Percentiles rank a stretch among this genome's conserved stretches.
phyloP scores from a whole-genome alignment of 2,888 invertebrate genomes.

The Troides aeacus region DNA sequence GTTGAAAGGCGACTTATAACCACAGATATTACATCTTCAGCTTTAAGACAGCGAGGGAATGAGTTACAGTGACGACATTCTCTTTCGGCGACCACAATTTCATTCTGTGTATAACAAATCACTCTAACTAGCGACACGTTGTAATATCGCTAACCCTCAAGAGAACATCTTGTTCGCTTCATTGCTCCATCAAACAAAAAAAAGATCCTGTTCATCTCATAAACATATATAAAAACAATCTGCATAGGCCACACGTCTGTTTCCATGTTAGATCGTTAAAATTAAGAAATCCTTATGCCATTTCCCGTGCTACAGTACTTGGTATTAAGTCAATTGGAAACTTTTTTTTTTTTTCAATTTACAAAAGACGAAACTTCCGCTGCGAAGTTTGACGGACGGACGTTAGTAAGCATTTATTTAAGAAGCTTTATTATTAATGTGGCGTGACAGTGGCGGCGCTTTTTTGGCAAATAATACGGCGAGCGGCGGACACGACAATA shows the following conservation, averaged over 20 bases:
- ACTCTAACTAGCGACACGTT: too few species aligned
- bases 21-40: not conserved
- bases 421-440: conserved; percentile 33
- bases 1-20: not conserved
- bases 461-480: conserved; percentile 57
- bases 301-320: not conserved
- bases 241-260: too few species aligned
- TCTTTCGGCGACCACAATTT: too few species aligned
- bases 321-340: not conserved
- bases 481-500: conserved; percentile 59
- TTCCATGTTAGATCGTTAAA: not conserved
- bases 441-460: conserved; percentile 46
- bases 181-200: too few species aligned
- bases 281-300: not conserved
- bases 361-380: conserved; percentile 23
- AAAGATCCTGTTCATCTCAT: too few species aligned
- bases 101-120: too few species aligned
- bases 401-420: conserved; percentile 24
- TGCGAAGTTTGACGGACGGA: conserved; percentile 18
- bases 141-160: too few species aligned
- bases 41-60: too few species aligned
- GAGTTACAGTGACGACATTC: too few species aligned
- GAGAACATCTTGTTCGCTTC: too few species aligned
- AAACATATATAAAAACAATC: too few species aligned
- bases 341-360: conserved; percentile 6